Evolutionary conservation across 2,797 vertebrate species (phyloP).

Genomic region (Fringilla coelebs): DNA sequence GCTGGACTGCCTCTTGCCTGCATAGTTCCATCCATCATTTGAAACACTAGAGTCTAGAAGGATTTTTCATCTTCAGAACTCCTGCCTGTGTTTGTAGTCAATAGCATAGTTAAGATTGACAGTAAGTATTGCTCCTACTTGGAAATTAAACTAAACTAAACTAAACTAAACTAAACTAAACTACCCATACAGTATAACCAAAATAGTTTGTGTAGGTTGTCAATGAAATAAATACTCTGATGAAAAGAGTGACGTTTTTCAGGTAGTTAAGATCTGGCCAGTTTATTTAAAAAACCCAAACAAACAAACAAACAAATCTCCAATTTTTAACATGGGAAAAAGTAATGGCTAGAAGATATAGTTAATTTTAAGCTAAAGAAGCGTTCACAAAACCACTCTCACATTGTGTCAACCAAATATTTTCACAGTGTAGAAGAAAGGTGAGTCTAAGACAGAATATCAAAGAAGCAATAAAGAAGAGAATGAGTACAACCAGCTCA

Average conservation of each 20-base stretch:
- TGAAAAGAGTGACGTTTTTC: neutral
- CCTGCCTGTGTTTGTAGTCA: neutral
- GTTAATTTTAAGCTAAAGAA: neutral
- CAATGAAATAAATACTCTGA: neutral
- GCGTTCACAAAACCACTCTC: rapidly evolving
- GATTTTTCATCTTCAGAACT: neutral
- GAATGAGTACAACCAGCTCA: neutral
- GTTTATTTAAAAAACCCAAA: neutral
- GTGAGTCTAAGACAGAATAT: neutral
- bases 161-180: neutral
- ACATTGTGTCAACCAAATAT: neutral
- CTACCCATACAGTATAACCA: rapidly evolving
- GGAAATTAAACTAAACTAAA: neutral
- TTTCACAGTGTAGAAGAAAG: neutral
- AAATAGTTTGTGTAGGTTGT: neutral
- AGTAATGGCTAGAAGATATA: neutral
- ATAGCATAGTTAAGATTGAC: neutral
- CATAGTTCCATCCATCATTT: neutral
- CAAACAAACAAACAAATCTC: neutral
- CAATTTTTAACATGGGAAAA: neutral
- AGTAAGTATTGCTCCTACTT: neutral
- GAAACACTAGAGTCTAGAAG: neutral
- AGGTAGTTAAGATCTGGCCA: rapidly evolving
- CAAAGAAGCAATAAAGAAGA: neutral
- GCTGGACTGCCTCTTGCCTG: neutral